Conservation (phyloP, 2,113 vertebrate genomes). For the Pelobates fuscus region DNA sequence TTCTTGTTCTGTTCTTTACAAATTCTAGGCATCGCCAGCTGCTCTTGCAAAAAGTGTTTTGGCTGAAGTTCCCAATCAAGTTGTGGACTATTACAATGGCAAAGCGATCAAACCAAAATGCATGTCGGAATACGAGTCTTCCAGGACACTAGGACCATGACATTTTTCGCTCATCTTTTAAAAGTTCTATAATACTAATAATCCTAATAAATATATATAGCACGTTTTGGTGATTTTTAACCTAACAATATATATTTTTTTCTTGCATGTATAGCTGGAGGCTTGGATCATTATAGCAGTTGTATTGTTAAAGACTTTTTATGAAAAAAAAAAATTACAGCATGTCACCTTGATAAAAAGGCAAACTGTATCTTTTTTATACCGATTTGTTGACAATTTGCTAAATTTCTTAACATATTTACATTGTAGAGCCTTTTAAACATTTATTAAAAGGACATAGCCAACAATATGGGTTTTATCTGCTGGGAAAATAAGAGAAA, state of each 20-base stretch:
- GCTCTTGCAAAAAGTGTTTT: constrained; percentile 94
- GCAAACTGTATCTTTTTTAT: constrained; percentile 85
- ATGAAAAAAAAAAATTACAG: constrained; percentile 77
- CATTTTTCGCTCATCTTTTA: constrained; percentile 60
- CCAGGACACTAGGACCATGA: constrained; percentile 88
- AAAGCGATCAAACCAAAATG: constrained; percentile 96
- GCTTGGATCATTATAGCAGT: constrained; percentile 72
- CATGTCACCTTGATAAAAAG: constrained; percentile 83
- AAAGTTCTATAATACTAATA: constrained; percentile 61
- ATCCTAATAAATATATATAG: constrained; percentile 69
- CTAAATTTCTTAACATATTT: constrained; percentile 93
- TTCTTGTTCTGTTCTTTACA: constrained; percentile 65
- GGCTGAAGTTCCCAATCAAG: constrained; percentile 97
- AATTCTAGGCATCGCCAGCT: constrained; percentile 94
- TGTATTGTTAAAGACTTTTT: constrained; percentile 80
- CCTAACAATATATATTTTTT: constrained; percentile 63
- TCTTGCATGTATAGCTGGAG: constrained; percentile 81
- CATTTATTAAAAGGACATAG: constrained; percentile 71
- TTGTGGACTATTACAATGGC: constrained; percentile 98
- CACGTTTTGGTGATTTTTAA: constrained; percentile 82
- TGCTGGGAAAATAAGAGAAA: constrained; percentile 66
- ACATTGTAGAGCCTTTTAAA: constrained; percentile 89
- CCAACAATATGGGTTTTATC: constrained; percentile 74
- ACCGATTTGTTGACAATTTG: constrained; percentile 92
- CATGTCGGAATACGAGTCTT: constrained; percentile 86